Base-by-base conservation (phyloP, 1,140 invertebrate genomes). In the Neodiprion pinetum region DNA sequence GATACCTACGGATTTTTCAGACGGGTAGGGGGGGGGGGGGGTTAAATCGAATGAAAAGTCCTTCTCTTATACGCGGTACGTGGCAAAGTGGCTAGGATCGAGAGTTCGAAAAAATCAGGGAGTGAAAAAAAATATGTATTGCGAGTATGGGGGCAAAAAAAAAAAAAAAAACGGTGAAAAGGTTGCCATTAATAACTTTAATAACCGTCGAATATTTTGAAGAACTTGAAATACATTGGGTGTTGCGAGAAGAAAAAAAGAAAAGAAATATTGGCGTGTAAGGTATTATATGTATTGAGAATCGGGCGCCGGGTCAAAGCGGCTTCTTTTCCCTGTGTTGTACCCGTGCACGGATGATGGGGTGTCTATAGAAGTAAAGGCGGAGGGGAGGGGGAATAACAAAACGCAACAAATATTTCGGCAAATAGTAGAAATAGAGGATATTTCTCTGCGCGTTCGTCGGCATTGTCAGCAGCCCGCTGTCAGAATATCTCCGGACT, bases 321-420 rank as follows among this genome's bases (percentile, higher is more conserved):
- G 49, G 53, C 53, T 61, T 40, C 28, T 40, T 40, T 40, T 40
- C 28, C 28, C 28, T 40, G 28, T 40, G 28, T 40, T 40, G 28
- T 40, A 40, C 28, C 28, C 28, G 5, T 40, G 28, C 28, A 40
- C 28, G 28, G 28, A 40, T 40, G 28, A 40, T 40, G 28, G 28
- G 28, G 28, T 40, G 28, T 40, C 28, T 40, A 40, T 40, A 40
- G 28, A 40, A 1, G 28, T 28, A 71, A 75, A 69, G 70, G 75
- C n/a, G 47, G 65, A 61, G 21, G 49, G 72, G 75, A 72, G 75
- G 72, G 48, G 71, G 61, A 68, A 70, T 79, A 82, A 82, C 83
- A 85, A 86, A 85, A 84, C 86, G 86, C 86, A 87, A 88, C 86
- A 88, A 87, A 88, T 88, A 87, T 85, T 40, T 87, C 81, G 80